Evolutionary conservation across 2,113 vertebrate species (phyloP), one percentile per base, ranked within the genome.

Genomic region (Atractosteus spatula): DNA sequence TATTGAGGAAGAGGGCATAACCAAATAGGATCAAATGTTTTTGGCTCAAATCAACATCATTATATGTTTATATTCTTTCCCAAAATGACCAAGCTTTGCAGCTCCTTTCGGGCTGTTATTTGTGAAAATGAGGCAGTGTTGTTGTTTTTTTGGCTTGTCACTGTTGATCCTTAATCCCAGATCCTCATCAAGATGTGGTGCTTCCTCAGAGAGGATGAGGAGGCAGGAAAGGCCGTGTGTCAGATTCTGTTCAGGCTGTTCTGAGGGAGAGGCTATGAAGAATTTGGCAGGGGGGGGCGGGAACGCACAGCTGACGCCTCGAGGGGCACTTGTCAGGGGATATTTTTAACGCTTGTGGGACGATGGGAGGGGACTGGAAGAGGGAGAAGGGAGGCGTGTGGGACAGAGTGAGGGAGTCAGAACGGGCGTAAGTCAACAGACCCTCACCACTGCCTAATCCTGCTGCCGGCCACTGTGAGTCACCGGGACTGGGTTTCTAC

Each of bases 281-380:
- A 29, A 29, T 29, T 0, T 16, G 17, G n/a, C 62, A 41, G 62
- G 62, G 41, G 3, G n/a, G 62, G 29, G 16, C 8, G 29, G 3
- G 7, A 2, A 5, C 10, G 62, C 62, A 65, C 62, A 65, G 62
- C 62, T 65, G 62, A 65, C 8, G 7, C 62, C 29, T 11, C 41
- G 10, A 29, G 7, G 7, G 62, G 8, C 62, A 65, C 62, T 62
- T 62, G 59, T 62, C 59, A 45, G 13, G 77, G 7, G 86, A 86
- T 93, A 91, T 92, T 93, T 93, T 89, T 88, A 91, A 85, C 74
- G 29, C 57, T 69, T 81, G 82, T 78, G 81, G 10, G 45, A 74
- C 74, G 79, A 78, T 69, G 79, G 79, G 83, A 57, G 74, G 63
- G 70, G 83, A 29, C 29, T 29, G 71, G 17, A 62, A 71, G 65